Conservation (phyloP, 2,797 vertebrate genomes). For the Ctenosaura bakeri region DNA sequence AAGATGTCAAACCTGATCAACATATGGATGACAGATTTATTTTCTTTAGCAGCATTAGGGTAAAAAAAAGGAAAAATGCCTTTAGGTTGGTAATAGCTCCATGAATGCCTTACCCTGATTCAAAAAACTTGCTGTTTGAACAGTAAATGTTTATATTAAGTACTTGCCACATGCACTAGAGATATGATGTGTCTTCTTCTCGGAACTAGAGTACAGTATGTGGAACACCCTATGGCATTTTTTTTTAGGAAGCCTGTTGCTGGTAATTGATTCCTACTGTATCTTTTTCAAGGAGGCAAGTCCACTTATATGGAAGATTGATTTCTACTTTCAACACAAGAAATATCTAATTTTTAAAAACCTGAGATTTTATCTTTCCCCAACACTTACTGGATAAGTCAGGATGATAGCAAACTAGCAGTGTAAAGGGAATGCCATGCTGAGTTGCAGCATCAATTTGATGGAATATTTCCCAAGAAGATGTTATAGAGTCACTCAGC, state of each 20-base stretch:
- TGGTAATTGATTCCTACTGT: slow-evolving; percentile 76
- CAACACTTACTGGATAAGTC: background rate
- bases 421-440: slow-evolving; percentile 16
- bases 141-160: slow-evolving; percentile 22
- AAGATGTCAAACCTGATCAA: background rate
- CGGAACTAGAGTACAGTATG: slow-evolving; percentile 14
- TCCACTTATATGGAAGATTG: slow-evolving; percentile 9
- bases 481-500: background rate
- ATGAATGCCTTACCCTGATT: slow-evolving; percentile 34
- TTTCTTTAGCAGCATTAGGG: slow-evolving; percentile 10
- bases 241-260: slow-evolving; percentile 34
- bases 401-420: slow-evolving; percentile 37
- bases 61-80: background rate
- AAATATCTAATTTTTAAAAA: slow-evolving; percentile 36
- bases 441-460: slow-evolving; percentile 27
- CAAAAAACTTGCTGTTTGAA: slow-evolving; percentile 40
- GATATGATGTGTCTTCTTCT: slow-evolving; percentile 42
- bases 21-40: background rate
- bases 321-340: slow-evolving; percentile 52
- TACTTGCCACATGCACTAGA: slow-evolving; percentile 22
- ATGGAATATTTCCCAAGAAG: slow-evolving; percentile 44
- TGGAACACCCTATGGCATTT: slow-evolving; percentile 25
- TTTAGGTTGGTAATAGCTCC: slow-evolving; percentile 37
- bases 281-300: slow-evolving; percentile 62
- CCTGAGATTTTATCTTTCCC: background rate